Evolutionary conservation across 2,888 invertebrate species (phyloP), one percentile per base, ranked within the genome.

Genomic region (Ptychoptera albimana): DNA sequence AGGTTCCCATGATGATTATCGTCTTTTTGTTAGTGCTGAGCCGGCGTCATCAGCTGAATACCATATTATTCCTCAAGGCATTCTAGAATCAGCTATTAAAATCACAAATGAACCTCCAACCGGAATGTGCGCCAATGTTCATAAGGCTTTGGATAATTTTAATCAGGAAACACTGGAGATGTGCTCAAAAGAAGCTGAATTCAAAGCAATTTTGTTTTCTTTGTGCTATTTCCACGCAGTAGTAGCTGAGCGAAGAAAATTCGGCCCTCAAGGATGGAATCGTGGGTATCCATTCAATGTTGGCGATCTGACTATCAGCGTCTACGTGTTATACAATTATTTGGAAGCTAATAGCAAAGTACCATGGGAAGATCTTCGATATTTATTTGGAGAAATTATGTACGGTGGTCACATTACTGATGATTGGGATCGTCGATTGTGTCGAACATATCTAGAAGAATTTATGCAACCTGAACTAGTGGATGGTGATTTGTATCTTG

Each of bases 381-480:
- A 93, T 61, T 69, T 94, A 14, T 93, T 94, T 59, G 94, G 93
- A 0, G 93, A 94, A 68, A 94, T 94, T 53, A 93, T 94, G 93
- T 94, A 94, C 58, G 93, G 93, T 1, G 94, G 94, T 0, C 94
- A 94, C 59, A 93, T 94, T 54, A 93, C 93, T 0, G 93, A 94
- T 58, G 93, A 94, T 62, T 93, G 92, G 89, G 93, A 94, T 62
- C 70, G 93, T 39, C 70, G 86, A 35, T 72, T 94, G 4, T 94
- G 93, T 57, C 73, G 81, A 43, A 85, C 82, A 1, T 89, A 86
- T 64, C 68, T 94, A 39, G 73, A 84, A 51, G 91, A 88, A 58
- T 92, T 84, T 60, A 82, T 94, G 77, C 81, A 84, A 56, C 74
- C 85, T 0, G 87, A 89, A 57, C 70, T 93, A 60, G 76, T 81